Evolutionary conservation across 2,888 invertebrate species (phyloP).

Genomic region (Alviniconcha strummeri): DNA sequence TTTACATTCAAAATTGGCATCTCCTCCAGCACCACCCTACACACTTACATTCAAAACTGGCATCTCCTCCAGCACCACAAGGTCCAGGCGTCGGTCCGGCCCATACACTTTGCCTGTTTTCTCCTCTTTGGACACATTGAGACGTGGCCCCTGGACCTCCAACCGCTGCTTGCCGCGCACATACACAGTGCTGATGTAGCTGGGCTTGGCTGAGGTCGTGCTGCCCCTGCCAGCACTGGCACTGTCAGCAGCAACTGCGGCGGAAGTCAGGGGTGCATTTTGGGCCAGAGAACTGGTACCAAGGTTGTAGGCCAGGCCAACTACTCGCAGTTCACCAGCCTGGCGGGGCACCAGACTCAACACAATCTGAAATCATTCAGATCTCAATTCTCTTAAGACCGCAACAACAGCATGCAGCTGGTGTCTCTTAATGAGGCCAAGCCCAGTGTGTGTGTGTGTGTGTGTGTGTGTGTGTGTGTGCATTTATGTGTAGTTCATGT

Average conservation of each 20-base stretch:
- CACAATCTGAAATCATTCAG: conserved; percentile 75
- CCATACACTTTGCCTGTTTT: conserved; percentile 76
- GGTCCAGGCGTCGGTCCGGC: conserved; percentile 82
- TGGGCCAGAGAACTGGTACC: conserved; percentile 57
- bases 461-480: too few species aligned
- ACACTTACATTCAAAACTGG: conserved; percentile 85
- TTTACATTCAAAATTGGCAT: too few species aligned
- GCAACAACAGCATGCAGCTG: not conserved
- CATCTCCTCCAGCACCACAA: conserved; percentile 85
- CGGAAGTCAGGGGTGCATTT: conserved; percentile 33
- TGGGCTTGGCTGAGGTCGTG: conserved; percentile 48
- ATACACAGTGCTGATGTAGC: conserved; percentile 59
- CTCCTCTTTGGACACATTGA: conserved; percentile 77
- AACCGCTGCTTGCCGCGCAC: conserved; percentile 73
- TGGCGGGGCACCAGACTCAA: conserved; percentile 84
- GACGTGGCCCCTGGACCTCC: conserved; percentile 77
- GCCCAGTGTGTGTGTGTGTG: not conserved
- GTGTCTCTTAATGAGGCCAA: not conserved
- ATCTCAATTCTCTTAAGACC: not conserved
- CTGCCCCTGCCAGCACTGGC: not conserved
- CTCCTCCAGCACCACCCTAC: too few species aligned
- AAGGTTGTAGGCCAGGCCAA: conserved; percentile 83
- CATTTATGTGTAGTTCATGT: too few species aligned
- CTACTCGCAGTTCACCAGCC: conserved; percentile 83
- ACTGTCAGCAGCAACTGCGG: conserved; percentile 22